phyloP scores from a whole-genome alignment of 2,113 vertebrate genomes.

The Lepus europaeus region DNA sequence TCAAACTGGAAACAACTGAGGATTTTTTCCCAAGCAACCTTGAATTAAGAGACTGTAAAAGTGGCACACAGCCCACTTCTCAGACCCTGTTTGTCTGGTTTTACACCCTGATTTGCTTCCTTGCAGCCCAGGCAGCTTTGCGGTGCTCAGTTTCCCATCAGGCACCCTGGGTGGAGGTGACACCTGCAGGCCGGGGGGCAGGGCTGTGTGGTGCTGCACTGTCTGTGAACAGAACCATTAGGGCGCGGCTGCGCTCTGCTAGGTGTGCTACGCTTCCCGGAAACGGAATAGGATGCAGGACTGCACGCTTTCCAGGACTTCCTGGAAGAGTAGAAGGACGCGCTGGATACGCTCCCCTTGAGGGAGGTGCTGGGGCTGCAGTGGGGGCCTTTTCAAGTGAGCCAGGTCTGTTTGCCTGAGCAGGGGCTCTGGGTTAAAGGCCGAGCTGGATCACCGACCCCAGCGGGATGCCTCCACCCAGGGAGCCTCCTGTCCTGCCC shows the following conservation, averaged over 20 bases:
- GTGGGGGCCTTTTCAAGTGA: not conserved
- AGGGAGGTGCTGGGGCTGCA: not conserved
- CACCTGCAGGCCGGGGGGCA: not conserved
- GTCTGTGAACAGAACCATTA: not conserved
- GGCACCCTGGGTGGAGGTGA: not conserved
- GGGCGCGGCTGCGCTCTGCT: not conserved
- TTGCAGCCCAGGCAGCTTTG: not conserved
- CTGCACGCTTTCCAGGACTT: not conserved
- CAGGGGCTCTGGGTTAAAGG: not conserved
- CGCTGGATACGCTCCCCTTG: not conserved
- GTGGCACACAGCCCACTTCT: slow-evolving; percentile 45
- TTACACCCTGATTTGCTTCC: slow-evolving; percentile 57
- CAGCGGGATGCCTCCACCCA: not conserved
- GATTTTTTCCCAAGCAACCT: slow-evolving; percentile 13
- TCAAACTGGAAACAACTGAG: slow-evolving; percentile 67
- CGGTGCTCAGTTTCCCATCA: not conserved
- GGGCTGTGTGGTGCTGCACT: not conserved
- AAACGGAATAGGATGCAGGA: not conserved
- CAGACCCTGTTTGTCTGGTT: slow-evolving; percentile 46
- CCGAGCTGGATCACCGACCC: not conserved
- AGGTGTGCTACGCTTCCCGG: not conserved
- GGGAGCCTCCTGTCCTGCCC: not conserved
- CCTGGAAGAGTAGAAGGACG: not conserved
- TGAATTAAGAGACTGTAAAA: slow-evolving; percentile 37
- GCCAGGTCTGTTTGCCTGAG: not conserved